Evolutionary conservation across 2,888 invertebrate species (phyloP).

Genomic region (Gastracanthus pulcherrimus): DNA sequence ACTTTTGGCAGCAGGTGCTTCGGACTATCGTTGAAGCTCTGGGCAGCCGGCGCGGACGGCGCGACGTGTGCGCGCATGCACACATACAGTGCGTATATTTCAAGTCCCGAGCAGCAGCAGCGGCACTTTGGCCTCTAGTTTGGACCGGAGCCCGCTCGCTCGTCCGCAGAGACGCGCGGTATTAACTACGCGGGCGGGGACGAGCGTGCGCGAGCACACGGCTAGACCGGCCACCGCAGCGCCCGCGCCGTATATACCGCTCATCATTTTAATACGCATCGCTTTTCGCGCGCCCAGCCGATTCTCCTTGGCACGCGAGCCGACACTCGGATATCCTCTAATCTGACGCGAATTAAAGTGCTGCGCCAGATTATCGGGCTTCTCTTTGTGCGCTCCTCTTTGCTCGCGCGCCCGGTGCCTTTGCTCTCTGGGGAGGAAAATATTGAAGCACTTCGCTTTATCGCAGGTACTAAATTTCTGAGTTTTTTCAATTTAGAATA

Average conservation of each 20-base stretch:
- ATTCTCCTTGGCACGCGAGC: slow-evolving; percentile 62
- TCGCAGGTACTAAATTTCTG: too few species aligned
- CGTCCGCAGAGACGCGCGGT: neutral
- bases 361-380: slow-evolving; percentile 38
- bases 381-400: neutral
- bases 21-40: slow-evolving; percentile 11
- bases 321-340: slow-evolving; percentile 37
- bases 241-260: slow-evolving; percentile 32
- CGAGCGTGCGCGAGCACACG: too few species aligned
- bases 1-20: slow-evolving; percentile 55
- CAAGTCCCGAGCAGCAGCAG: neutral
- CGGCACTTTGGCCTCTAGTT: slow-evolving; percentile 11
- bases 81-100: slow-evolving; percentile 1
- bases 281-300: slow-evolving; percentile 61
- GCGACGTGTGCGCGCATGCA: neutral
- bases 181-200: neutral
- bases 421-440: too few species aligned
- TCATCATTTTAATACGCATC: slow-evolving; percentile 68
- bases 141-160: slow-evolving; percentile 40
- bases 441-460: too few species aligned
- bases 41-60: slow-evolving; percentile 9
- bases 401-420: too few species aligned
- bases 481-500: too few species aligned
- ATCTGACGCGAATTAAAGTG: slow-evolving; percentile 46
- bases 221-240: neutral